Evolutionary conservation across 92 coral and sea anemone species (phyloP).

Genomic region (Porites rus): DNA sequence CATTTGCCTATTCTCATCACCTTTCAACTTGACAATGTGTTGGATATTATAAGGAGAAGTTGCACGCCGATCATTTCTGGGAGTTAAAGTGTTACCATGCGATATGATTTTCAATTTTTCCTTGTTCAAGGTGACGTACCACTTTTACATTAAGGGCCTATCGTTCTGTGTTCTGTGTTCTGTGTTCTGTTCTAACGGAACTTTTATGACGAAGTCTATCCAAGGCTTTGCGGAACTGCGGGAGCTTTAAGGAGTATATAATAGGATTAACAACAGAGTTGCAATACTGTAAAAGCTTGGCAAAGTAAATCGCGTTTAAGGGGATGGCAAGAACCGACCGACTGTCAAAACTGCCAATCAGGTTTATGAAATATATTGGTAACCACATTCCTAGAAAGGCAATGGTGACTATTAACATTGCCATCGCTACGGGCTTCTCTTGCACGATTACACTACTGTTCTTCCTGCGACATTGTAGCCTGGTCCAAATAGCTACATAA

Average conservation of each 20-base stretch:
- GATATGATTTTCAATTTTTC: too few species aligned
- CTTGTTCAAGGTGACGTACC: too few species aligned
- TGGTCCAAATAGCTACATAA: conserved; percentile 65
- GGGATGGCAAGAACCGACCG: not conserved
- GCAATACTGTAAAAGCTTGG: conserved; percentile 73
- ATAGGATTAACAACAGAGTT: conserved; percentile 74
- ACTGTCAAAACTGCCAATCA: conserved; percentile 17
- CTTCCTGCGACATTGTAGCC: conserved; percentile 62
- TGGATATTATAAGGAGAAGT: too few species aligned
- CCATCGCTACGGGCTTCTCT: conserved; percentile 65
- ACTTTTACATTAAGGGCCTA: too few species aligned
- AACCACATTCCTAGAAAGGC: conserved; percentile 79
- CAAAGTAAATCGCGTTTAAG: conserved; percentile 45
- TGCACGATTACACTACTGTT: conserved; percentile 56
- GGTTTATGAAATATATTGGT: conserved; percentile 73
- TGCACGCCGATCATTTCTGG: too few species aligned
- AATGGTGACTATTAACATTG: conserved; percentile 66
- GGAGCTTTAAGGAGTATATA: conserved; percentile 61
- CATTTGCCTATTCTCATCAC: too few species aligned
- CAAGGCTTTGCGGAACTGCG: conserved; percentile 64
- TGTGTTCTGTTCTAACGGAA: conserved; percentile 9
- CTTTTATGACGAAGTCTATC: not conserved
- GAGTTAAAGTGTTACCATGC: too few species aligned
- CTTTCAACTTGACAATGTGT: too few species aligned
- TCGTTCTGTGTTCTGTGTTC: not conserved